These are phyloP conservation scores for Ypsolopha scabrella DNA, from an alignment of 2,888 invertebrate species.

Conservation along the genomic window DNA sequence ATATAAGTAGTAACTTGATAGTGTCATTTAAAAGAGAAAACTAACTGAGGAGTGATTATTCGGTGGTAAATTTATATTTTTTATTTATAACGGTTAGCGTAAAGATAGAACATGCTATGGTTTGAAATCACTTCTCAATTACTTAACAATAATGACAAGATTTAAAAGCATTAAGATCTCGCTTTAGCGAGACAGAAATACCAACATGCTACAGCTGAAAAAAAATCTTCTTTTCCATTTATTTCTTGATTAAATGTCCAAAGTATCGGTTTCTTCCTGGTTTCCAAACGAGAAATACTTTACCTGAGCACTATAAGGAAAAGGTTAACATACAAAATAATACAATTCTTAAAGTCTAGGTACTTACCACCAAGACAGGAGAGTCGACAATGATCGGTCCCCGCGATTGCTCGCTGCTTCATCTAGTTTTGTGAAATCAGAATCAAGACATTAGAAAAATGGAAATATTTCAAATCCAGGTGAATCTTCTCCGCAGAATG, in stretches of 20 bases:
- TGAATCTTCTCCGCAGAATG: no score
- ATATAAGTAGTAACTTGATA: no score
- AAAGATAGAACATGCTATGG: neutral
- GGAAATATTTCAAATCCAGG: conserved; percentile 5
- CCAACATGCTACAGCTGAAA: no score
- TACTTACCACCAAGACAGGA: conserved; percentile 5
- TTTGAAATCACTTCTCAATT: no score
- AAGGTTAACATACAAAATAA: neutral
- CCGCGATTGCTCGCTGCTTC: conserved; percentile 27
- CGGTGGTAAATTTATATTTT: neutral
- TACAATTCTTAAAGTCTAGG: neutral
- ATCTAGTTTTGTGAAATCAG: conserved; percentile 60
- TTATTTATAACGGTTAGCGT: neutral
- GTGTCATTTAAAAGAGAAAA: no score
- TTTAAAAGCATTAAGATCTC: no score
- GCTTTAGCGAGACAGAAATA: no score
- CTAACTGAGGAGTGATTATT: neutral
- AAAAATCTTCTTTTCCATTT: no score
- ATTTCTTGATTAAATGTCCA: no score
- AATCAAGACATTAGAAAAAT: conserved; percentile 56
- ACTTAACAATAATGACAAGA: no score
- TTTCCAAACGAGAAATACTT: neutral
- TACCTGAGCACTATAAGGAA: neutral
- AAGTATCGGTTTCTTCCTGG: neutral
- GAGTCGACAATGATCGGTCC: conserved; percentile 13